Conservation (phyloP, 92 coral and sea anemone genomes). For the Phenganax marumi region DNA sequence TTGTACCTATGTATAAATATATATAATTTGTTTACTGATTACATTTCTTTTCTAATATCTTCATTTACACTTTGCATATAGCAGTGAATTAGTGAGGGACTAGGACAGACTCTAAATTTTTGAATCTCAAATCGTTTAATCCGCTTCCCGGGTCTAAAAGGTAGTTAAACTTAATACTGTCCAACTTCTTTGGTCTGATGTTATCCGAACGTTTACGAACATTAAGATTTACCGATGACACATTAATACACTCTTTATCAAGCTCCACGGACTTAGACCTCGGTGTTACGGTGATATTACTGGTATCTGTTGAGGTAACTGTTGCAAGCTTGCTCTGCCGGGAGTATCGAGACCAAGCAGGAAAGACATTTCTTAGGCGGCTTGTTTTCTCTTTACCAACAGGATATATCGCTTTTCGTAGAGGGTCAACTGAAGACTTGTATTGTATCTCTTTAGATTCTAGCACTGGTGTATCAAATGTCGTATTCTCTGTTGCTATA, state of each 20-base stretch:
- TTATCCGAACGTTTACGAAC: conserved; percentile 8
- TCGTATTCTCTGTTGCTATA: background rate
- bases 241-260: background rate
- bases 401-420: conserved; percentile 1
- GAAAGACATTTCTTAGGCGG: background rate
- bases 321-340: background rate
- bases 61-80: too few relatives aligned
- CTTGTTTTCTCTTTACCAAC: background rate
- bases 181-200: conserved; percentile 1
- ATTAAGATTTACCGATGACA: conserved; percentile 14
- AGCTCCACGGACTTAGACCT: background rate
- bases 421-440: background rate
- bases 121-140: conserved; percentile 37
- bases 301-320: background rate
- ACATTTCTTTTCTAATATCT: too few relatives aligned
- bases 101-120: conserved; percentile 36
- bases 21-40: too few relatives aligned
- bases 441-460: background rate
- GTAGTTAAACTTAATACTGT: background rate
- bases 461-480: background rate
- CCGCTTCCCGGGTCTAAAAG: conserved; percentile 16
- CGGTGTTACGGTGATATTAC: background rate
- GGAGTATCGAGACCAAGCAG: conserved; percentile 3
- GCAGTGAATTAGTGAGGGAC: background rate
- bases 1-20: too few relatives aligned